Percentiles rank a stretch among this genome's conserved stretches.
Conservation (phyloP, 1,140 invertebrate genomes). For the Trinorchestia longiramus region DNA sequence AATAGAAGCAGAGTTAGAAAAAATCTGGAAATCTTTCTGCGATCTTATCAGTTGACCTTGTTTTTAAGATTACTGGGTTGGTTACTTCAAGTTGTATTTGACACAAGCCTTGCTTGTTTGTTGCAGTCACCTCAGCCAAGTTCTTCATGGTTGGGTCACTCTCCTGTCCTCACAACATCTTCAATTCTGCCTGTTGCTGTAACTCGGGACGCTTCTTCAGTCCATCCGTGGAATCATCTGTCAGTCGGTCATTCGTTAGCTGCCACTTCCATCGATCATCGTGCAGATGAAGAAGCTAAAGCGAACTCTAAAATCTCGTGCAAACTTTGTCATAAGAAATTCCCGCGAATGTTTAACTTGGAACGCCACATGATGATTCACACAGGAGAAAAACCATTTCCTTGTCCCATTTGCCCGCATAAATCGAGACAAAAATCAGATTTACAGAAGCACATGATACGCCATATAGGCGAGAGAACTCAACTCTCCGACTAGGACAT, state of each 20-base stretch:
- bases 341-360: constrained; percentile 52
- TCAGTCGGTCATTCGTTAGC: background rate
- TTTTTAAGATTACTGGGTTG: background rate
- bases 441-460: constrained; percentile 53
- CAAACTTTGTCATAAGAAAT: constrained; percentile 53
- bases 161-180: background rate
- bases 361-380: constrained; percentile 54
- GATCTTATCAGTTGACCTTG: background rate
- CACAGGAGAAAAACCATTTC: constrained; percentile 52
- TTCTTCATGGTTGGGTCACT: constrained; percentile 37
- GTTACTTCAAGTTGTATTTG: constrained; percentile 8
- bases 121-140: constrained; percentile 18
- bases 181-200: constrained; percentile 10
- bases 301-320: background rate
- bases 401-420: constrained; percentile 53
- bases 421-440: constrained; percentile 55
- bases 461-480: constrained; percentile 21
- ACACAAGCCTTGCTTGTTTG: constrained; percentile 52
- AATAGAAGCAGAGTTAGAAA: background rate
- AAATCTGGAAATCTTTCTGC: background rate
- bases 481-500: background rate
- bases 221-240: constrained; percentile 15
- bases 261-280: constrained; percentile 6
- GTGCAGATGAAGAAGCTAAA: background rate
- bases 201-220: constrained; percentile 8